Evolutionary conservation across 2,888 invertebrate species (phyloP), one percentile per base, ranked within the genome.

Genomic region (Nomada fucata): DNA sequence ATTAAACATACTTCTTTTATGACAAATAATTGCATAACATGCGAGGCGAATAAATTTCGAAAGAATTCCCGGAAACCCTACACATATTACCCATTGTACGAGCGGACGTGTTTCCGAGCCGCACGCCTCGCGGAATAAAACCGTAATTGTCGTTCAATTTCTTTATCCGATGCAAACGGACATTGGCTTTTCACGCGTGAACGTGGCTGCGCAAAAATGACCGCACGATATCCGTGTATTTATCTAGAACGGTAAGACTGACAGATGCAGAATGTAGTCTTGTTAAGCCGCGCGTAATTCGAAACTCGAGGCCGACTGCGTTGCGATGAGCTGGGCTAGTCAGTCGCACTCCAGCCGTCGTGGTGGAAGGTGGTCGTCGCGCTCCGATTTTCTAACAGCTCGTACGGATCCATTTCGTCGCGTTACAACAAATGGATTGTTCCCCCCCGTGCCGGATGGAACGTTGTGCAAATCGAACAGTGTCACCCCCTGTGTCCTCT

Each of bases 271-370:
- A 59, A 77, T 59, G 55, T 36, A 23, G 61, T 55, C 59, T 71
- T 44, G 76, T 74, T 69, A 73, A 67, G 74, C 20, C 59, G 82
- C 76, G 77, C 69, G 85, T 85, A 77, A 85, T 85, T 81, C 63
- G 82, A 85, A 85, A 77, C 74, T 77, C 64, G 71, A 75, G 72
- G 84, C 64, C 70, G 81, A 52, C 52, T 50, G 44, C 50, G 60
- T 55, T 53, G 70, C 63, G 59, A 74, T 52, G 60, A 74, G 76
- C 73, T 26, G 68, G 20, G 50, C 78, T 13, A 76, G 79, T 84
- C 89, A 89, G 89, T 89, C 85, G 88, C 85, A 90, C 80, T 79
- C 77, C 82, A 79, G 78, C 85, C 77, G 82, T 76, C 82, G 84
- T 23, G 42, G 70, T 9, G 82, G 77, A 70, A 68, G 84, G 78